phyloP scores from a whole-genome alignment of 2,888 invertebrate genomes.

The Abrostola triplasia region DNA sequence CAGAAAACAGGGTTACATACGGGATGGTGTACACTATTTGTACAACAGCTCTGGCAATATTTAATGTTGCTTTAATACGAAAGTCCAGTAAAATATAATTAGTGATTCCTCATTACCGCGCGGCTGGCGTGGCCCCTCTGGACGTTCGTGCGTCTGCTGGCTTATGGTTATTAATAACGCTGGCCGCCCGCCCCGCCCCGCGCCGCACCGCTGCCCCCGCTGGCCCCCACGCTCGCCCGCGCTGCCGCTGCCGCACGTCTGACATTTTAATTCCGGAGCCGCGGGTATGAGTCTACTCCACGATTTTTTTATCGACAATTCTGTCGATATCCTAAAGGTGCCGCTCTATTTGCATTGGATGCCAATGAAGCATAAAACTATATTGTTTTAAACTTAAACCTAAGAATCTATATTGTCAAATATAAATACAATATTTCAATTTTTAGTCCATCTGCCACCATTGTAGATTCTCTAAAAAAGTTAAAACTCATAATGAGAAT shows the following conservation, averaged over 20 bases:
- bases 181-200: constrained; percentile 72
- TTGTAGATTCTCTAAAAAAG: too few relatives aligned
- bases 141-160: constrained; percentile 88
- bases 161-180: constrained; percentile 89
- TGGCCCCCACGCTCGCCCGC: constrained; percentile 77
- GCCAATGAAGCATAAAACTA: constrained; percentile 31
- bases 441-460: too few relatives aligned
- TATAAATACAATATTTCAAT: too few relatives aligned
- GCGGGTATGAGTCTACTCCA: constrained; percentile 78
- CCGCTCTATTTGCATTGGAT: constrained; percentile 67
- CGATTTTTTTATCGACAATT: constrained; percentile 78
- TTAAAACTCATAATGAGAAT: too few relatives aligned
- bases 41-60: constrained; percentile 66
- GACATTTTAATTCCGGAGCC: constrained; percentile 88
- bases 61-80: constrained; percentile 79
- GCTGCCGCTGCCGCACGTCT: constrained; percentile 86
- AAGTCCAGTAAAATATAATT: constrained; percentile 88
- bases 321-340: constrained; percentile 74
- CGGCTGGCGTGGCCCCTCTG: constrained; percentile 86
- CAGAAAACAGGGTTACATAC: constrained; percentile 45
- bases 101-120: constrained; percentile 88
- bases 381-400: constrained; percentile 25
- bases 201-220: constrained; percentile 66
- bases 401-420: too few relatives aligned
- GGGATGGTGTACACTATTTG: constrained; percentile 58